Conservation (phyloP, 1,140 invertebrate species). For the Microplitis mediator region DNA sequence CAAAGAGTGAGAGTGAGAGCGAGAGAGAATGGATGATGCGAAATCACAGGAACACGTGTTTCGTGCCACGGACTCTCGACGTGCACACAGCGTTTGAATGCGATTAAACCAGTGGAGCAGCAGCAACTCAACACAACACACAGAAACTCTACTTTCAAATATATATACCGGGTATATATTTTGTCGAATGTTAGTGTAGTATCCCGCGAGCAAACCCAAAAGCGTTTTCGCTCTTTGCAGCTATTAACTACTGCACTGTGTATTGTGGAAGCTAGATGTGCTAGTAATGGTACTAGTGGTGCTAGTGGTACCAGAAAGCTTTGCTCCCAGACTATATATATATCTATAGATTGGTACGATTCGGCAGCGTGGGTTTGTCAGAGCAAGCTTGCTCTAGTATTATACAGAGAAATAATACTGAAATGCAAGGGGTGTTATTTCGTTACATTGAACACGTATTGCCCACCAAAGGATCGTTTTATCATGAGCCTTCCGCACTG, state of each 20-base stretch:
- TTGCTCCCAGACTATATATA: too few species aligned
- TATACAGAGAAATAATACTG: conserved; percentile 2
- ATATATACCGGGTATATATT: too few species aligned
- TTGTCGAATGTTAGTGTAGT: too few species aligned
- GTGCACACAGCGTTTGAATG: conserved; percentile 38
- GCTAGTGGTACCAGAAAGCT: too few species aligned
- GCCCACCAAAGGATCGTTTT: conserved; percentile 42
- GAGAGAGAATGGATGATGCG: conserved; percentile 4
- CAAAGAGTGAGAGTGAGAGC: background rate
- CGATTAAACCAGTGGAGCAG: conserved; percentile 40
- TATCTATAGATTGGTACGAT: too few species aligned
- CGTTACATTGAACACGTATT: conserved; percentile 39
- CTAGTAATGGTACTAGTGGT: background rate
- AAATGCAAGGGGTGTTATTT: conserved; percentile 38
- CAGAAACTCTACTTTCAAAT: background rate
- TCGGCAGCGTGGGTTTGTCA: background rate
- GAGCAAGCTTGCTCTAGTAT: background rate
- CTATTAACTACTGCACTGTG: background rate
- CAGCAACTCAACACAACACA: conserved; percentile 11
- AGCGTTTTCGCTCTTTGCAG: conserved; percentile 7
- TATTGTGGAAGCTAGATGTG: background rate
- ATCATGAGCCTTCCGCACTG: conserved; percentile 41
- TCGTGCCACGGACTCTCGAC: conserved; percentile 18
- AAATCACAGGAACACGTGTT: conserved; percentile 49
- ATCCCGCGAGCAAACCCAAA: background rate